Base-by-base conservation (phyloP, 2,113 vertebrate genomes). In the Protobothrops flavoviridis region DNA sequence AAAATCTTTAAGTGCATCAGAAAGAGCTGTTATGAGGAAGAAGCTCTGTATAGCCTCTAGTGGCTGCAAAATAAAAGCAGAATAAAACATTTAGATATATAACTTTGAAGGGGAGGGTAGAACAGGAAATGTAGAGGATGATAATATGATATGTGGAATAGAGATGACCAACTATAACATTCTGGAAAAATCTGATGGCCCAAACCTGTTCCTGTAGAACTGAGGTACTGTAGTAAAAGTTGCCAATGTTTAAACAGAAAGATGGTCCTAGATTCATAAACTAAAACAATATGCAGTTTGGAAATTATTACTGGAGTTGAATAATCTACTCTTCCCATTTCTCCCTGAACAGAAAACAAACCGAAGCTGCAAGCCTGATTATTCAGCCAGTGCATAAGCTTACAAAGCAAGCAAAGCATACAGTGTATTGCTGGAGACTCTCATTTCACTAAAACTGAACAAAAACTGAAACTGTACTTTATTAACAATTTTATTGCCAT, bases 31-130 rank as follows among this genome's bases (percentile, higher is more conserved):
- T 1, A 98, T 92, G 69, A 99, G 97, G 52, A 97, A 96, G 95
- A 98, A 98, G 87, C 97, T 97, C 95, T 98, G 98, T 88, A 99
- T 93, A 90, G 98, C 98, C 93, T 98, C 97, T 9, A 99, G 93
- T 1, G 98, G 98, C 99, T 99, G 26, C 43, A 5, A 0, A 52
- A 53, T 2, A 93, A 11, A 20, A 39, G n/a, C 33, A 88, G 43
- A n/a, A 26, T 1, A 87, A 52, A 29, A 13, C 24, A 29, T 26
- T 26, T 29, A 87, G 26, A 17, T 45, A 13, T 8, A n/a, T 11
- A 56, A 88, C 29, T 5, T n/a, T n/a, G 21, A n/a, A 23, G 17
- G 11, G 45, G 24, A 50, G 9, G 21, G n/a, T 50, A 56, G 1
- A 89, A 24, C 21, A 43, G 24, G 33, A 81, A 21, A 81, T 81